Evolutionary conservation across 2,888 invertebrate genomes (phyloP).

Genomic region (Hydroisotoma schaefferi): DNA sequence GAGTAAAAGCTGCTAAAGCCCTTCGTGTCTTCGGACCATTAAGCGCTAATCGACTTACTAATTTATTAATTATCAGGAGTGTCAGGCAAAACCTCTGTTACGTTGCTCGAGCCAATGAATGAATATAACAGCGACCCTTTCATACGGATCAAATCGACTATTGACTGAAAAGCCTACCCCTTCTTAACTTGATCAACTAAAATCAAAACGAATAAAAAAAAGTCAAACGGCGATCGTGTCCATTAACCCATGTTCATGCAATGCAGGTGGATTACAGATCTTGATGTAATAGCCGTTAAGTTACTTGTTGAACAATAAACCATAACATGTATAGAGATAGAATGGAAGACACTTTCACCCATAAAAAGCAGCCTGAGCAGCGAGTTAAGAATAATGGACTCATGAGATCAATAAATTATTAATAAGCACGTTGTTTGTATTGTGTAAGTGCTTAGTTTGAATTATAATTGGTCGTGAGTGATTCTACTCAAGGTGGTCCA

Average conservation of each 20-base stretch:
- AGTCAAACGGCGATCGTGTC: conserved; percentile 3
- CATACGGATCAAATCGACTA: too few species aligned
- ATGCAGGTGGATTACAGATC: not conserved
- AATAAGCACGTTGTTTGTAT: conserved; percentile 18
- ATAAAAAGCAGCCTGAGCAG: not conserved
- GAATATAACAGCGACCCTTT: too few species aligned
- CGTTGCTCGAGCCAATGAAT: too few species aligned
- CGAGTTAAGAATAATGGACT: conserved; percentile 13
- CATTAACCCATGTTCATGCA: not conserved
- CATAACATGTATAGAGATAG: not conserved
- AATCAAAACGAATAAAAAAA: too few species aligned
- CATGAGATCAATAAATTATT: conserved; percentile 10
- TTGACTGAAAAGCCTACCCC: too few species aligned
- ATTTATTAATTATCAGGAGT: too few species aligned
- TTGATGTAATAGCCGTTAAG: conserved; percentile 7
- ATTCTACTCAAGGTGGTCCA: conserved; percentile 30
- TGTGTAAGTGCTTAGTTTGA: conserved; percentile 13
- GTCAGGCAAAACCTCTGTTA: too few species aligned
- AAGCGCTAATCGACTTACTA: too few species aligned
- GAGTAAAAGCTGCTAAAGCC: too few species aligned
- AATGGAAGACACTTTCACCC: conserved; percentile 6
- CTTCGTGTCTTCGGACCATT: not conserved
- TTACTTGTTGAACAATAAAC: conserved; percentile 5
- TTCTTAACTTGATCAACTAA: too few species aligned
- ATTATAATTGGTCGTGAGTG: conserved; percentile 32